phyloP scores from a whole-genome alignment of 53 echinoderm and acorn worm species.

The Patiria pectinifera region DNA sequence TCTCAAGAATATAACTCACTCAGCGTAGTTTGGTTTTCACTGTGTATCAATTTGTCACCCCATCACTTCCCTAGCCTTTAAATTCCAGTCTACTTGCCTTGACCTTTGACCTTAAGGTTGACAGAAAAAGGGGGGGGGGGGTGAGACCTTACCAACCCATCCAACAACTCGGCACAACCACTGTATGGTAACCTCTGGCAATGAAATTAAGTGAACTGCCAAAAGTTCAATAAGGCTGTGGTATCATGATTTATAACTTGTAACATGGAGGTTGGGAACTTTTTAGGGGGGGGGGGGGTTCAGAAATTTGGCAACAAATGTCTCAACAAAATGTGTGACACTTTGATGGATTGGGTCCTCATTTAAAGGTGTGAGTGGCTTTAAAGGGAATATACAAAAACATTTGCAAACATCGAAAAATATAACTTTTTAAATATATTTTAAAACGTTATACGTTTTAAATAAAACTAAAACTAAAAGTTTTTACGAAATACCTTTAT shows the following conservation, averaged over 20 bases:
- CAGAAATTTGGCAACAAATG: no score
- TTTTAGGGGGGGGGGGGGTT: neutral
- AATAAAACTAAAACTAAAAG: no score
- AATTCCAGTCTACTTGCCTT: constrained; percentile 32
- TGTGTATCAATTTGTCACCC: constrained; percentile 24
- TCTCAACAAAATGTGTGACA: neutral
- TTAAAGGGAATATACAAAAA: no score
- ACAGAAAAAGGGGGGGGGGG: neutral
- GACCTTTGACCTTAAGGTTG: constrained; percentile 35
- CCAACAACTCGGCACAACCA: no score
- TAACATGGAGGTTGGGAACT: neutral
- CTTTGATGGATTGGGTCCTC: neutral
- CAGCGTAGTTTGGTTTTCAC: neutral
- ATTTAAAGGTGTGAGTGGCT: neutral
- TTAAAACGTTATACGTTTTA: no score
- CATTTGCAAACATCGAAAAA: no score
- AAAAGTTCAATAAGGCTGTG: neutral
- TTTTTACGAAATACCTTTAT: no score
- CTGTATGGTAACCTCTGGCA: no score
- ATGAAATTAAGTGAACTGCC: neutral
- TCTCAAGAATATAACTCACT: neutral
- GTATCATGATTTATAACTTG: neutral
- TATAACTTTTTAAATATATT: no score
- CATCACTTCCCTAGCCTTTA: neutral
- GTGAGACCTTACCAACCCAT: neutral